Evolutionary conservation across 2,888 invertebrate species (phyloP).

Genomic region (Tenthredo livida): DNA sequence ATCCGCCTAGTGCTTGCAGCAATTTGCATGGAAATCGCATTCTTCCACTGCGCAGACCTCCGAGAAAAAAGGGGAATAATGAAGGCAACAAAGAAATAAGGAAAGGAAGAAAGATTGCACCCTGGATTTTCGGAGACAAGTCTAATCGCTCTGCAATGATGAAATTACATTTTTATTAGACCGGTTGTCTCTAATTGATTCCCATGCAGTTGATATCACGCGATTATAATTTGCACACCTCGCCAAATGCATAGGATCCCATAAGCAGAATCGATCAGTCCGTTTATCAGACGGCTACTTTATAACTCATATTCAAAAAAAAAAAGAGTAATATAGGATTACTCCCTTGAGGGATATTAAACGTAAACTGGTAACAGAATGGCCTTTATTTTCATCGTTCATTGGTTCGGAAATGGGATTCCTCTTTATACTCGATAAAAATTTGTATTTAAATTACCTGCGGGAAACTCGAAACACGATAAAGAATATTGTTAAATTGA

Average conservation of each 20-base stretch:
- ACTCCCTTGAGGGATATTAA: background rate
- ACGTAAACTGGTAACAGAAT: background rate
- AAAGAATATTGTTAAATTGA: constrained; percentile 1
- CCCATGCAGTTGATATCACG: background rate
- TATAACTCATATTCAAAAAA: background rate
- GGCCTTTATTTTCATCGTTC: background rate
- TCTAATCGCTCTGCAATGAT: background rate
- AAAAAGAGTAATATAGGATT: background rate
- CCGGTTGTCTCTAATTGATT: background rate
- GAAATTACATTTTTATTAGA: constrained; percentile 32
- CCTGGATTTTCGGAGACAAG: background rate
- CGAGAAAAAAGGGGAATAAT: background rate
- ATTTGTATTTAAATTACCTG: background rate
- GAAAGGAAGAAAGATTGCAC: background rate
- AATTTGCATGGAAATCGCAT: constrained; percentile 43
- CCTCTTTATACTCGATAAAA: background rate
- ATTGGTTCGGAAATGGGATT: constrained; percentile 38
- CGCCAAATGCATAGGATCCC: background rate
- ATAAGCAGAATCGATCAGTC: background rate
- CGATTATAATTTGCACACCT: background rate
- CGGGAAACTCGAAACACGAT: background rate
- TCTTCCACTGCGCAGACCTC: background rate
- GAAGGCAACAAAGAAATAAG: background rate
- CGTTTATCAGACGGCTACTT: background rate
- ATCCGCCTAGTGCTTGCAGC: constrained; percentile 5